Conservation (phyloP, 2,797 vertebrate species). For the Anguilla marmorata region DNA sequence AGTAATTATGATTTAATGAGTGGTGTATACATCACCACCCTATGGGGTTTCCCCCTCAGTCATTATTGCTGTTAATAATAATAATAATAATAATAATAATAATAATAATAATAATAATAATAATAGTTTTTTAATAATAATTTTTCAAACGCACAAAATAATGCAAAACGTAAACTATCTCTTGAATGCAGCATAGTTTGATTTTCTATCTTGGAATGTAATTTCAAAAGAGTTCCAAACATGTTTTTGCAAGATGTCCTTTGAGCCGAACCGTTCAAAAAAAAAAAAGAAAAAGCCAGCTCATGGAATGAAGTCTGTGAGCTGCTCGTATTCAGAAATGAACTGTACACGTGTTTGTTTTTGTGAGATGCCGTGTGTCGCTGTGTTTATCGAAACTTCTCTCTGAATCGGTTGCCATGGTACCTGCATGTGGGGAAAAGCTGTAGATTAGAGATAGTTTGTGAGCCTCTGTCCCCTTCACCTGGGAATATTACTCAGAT, state of each 20-base stretch:
- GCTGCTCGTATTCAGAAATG: background rate
- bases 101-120: no score
- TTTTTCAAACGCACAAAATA: background rate
- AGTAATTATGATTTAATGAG: no score
- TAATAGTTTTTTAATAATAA: background rate
- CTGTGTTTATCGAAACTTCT: background rate
- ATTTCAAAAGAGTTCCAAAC: background rate
- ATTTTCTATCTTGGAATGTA: background rate
- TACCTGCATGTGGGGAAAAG: background rate
- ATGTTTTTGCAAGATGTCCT: background rate
- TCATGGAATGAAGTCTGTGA: background rate
- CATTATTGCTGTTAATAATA: background rate
- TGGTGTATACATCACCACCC: no score
- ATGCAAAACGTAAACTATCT: background rate
- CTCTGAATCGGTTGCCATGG: background rate
- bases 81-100: no score
- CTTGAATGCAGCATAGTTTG: background rate
- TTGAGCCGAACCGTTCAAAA: no score
- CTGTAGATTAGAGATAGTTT: background rate
- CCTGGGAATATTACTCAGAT: background rate
- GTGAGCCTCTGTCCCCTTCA: background rate
- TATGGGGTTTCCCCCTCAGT: background rate
- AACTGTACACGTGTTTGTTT: no score
- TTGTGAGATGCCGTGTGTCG: background rate
- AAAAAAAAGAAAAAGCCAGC: background rate